Evolutionary conservation across 2,113 vertebrate species (phyloP).

Genomic region (Porphyrio hochstetteri): DNA sequence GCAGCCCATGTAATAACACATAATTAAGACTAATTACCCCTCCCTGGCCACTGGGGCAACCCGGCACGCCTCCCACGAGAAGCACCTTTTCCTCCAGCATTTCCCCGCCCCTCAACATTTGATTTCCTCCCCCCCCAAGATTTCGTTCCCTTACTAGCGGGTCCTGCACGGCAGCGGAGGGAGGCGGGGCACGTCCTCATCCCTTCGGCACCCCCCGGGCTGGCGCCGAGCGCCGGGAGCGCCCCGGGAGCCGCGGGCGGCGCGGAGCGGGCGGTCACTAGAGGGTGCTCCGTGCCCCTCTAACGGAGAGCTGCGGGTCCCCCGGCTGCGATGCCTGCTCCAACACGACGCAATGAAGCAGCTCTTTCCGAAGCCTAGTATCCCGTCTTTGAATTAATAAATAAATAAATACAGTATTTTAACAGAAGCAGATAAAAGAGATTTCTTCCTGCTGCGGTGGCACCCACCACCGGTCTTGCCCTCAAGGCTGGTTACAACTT

Average conservation of each 20-base stretch:
- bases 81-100: background rate
- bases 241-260: background rate
- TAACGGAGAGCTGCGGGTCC: background rate
- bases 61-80: background rate
- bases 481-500: background rate
- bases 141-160: background rate
- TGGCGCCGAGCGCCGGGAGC: background rate
- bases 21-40: background rate
- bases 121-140: too few relatives aligned
- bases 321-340: background rate
- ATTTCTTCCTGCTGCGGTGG: background rate
- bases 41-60: too few relatives aligned
- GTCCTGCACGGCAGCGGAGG: background rate
- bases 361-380: background rate
- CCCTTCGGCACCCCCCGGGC: background rate
- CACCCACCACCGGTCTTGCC: background rate
- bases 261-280: constrained; percentile 49
- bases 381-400: background rate
- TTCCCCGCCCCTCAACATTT: too few relatives aligned
- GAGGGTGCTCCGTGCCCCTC: constrained; percentile 71
- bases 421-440: background rate
- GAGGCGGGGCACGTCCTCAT: background rate
- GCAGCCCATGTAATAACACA: rapidly evolving
- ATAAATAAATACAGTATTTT: background rate
- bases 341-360: background rate